phyloP scores from a whole-genome alignment of 2,797 vertebrate genomes.

The Hippopotamyrus pictus region DNA sequence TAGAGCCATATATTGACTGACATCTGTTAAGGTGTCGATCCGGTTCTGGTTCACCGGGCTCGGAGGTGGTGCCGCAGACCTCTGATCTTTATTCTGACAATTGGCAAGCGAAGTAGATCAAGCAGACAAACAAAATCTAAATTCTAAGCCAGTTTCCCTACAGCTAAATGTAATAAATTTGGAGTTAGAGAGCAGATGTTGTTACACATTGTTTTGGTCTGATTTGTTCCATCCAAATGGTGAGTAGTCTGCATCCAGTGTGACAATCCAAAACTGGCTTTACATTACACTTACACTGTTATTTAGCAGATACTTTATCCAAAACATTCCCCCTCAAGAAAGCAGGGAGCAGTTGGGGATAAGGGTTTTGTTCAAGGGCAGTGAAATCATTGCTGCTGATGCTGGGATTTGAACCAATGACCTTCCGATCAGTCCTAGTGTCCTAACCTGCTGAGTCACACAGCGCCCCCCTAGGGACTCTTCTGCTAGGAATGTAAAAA shows the following conservation, averaged over 20 bases:
- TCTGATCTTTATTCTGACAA: too few relatives aligned
- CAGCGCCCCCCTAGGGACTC: neutral
- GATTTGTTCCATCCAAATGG: slow-evolving; percentile 99
- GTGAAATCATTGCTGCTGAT: neutral
- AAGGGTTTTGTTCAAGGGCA: neutral
- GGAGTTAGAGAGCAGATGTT: neutral
- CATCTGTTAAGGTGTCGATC: neutral
- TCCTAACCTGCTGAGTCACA: neutral
- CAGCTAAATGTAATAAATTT: neutral
- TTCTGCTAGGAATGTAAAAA: neutral
- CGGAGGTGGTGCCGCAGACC: neutral
- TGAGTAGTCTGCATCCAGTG: slow-evolving; percentile 48
- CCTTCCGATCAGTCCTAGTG: neutral
- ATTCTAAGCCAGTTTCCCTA: neutral
- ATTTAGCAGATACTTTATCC: neutral
- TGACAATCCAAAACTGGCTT: neutral
- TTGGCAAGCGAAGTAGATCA: too few relatives aligned
- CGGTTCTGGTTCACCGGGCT: neutral
- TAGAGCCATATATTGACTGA: neutral
- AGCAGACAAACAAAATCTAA: neutral
- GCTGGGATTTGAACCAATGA: neutral
- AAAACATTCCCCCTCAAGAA: neutral
- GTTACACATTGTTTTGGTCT: neutral
- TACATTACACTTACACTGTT: neutral
- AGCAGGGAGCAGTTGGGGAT: neutral